Conservation (phyloP, 2,113 vertebrate species). For the Aptenodytes forsteri region DNA sequence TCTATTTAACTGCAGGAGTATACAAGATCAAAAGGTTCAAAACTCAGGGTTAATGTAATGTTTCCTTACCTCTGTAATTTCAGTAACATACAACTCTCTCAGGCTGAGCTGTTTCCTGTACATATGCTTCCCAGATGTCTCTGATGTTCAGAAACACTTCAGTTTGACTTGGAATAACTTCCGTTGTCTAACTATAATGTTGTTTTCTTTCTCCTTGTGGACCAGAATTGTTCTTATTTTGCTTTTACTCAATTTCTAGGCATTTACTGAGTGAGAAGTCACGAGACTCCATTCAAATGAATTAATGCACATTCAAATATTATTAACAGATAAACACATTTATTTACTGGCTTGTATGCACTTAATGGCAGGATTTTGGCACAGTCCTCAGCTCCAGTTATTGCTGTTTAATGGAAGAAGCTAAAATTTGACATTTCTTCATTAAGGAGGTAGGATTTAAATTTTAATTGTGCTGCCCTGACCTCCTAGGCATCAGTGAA, state of each 20-base stretch:
- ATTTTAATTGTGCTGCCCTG: not conserved
- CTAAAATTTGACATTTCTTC: not conserved
- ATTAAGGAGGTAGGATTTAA: not conserved
- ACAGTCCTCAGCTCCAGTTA: not conserved
- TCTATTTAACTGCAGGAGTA: not conserved
- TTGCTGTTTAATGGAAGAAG: not conserved
- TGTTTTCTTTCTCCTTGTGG: not conserved
- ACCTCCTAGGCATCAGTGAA: not conserved
- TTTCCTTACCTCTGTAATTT: conserved; percentile 8
- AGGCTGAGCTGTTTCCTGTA: conserved; percentile 30
- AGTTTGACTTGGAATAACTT: not conserved
- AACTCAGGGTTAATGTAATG: not conserved
- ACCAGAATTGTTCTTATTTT: not conserved
- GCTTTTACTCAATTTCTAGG: conserved; percentile 1
- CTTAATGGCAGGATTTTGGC: not conserved
- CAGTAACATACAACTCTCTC: not conserved
- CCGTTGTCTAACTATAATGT: not conserved
- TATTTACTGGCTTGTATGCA: not conserved
- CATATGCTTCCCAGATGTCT: conserved; percentile 53
- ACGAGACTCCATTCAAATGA: not conserved
- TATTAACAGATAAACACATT: not conserved
- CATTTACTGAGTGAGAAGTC: not conserved
- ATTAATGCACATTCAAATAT: not conserved
- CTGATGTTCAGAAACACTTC: not conserved
- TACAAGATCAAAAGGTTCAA: not conserved